Evolutionary conservation across 1,140 invertebrate genomes (phyloP).

Genomic region (Polyergus mexicanus): DNA sequence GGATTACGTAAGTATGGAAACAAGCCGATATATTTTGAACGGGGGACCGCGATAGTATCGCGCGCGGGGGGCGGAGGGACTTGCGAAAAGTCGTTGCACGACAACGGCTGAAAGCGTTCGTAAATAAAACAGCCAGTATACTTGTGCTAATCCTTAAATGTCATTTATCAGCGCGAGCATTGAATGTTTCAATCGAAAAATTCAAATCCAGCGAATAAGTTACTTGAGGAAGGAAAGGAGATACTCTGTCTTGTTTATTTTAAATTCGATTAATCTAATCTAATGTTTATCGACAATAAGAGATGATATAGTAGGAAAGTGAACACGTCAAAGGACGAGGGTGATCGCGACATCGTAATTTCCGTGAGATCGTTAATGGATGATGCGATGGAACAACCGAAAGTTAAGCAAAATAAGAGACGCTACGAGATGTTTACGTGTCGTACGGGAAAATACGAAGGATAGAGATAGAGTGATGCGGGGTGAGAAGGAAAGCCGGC

Average conservation of each 20-base stretch:
- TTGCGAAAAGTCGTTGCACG: constrained; percentile 3
- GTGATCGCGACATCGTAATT: not conserved
- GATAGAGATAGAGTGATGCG: not conserved
- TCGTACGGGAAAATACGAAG: not conserved
- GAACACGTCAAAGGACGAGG: not conserved
- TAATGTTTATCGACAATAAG: not conserved
- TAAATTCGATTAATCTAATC: not conserved
- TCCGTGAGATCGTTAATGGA: not conserved
- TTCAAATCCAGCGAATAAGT: not conserved
- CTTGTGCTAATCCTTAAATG: not conserved
- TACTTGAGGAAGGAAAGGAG: not conserved
- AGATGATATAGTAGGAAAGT: not conserved
- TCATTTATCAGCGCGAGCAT: not conserved
- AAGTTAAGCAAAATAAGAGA: not conserved
- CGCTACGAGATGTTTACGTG: not conserved
- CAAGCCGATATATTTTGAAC: constrained; percentile 31
- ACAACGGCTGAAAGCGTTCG: not conserved
- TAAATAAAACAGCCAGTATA: constrained; percentile 8
- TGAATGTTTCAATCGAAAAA: not conserved
- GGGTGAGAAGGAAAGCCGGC: too few species aligned
- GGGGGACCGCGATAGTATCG: constrained; percentile 2
- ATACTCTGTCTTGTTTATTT: not conserved
- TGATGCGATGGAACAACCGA: not conserved
- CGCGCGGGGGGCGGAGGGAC: not conserved
- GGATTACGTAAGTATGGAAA: constrained; percentile 37